These are phyloP conservation scores for Nomada flava DNA, from an alignment of 2,888 invertebrate species.

Conservation along the genomic window DNA sequence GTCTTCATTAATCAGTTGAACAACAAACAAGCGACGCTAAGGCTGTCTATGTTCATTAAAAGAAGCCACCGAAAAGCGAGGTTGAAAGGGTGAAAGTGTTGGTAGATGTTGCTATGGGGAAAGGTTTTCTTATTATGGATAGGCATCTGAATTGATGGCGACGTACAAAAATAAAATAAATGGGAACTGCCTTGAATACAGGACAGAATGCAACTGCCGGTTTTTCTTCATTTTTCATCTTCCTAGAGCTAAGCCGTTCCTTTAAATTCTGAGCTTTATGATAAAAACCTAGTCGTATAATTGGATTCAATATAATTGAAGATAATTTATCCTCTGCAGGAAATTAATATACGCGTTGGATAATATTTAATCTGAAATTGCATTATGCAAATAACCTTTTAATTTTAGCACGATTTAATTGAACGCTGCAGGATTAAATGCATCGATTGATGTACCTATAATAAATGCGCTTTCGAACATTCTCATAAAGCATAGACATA, in stretches of 20 bases:
- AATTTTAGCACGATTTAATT: not conserved
- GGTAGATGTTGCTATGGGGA: slow-evolving; percentile 32
- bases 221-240: not conserved
- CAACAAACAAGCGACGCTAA: slow-evolving; percentile 35
- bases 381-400: not conserved
- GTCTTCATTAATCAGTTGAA: slow-evolving; percentile 12
- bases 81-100: slow-evolving; percentile 19
- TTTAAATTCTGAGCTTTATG: not conserved
- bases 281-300: not conserved
- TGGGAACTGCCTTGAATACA: slow-evolving; percentile 14
- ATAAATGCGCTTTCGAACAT: not conserved
- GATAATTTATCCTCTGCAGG: not conserved
- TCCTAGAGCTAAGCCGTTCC: not conserved
- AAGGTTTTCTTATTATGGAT: slow-evolving; percentile 41
- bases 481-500: not conserved
- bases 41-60: slow-evolving; percentile 38
- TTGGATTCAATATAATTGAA: not conserved
- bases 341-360: not conserved
- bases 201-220: not conserved
- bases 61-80: slow-evolving; percentile 19
- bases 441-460: not conserved
- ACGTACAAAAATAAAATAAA: slow-evolving; percentile 11
- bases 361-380: not conserved
- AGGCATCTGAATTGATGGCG: slow-evolving; percentile 34
- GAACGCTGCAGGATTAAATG: not conserved